Base-by-base conservation (phyloP, 2,888 invertebrate species). In the Dromius quadrimaculatus region DNA sequence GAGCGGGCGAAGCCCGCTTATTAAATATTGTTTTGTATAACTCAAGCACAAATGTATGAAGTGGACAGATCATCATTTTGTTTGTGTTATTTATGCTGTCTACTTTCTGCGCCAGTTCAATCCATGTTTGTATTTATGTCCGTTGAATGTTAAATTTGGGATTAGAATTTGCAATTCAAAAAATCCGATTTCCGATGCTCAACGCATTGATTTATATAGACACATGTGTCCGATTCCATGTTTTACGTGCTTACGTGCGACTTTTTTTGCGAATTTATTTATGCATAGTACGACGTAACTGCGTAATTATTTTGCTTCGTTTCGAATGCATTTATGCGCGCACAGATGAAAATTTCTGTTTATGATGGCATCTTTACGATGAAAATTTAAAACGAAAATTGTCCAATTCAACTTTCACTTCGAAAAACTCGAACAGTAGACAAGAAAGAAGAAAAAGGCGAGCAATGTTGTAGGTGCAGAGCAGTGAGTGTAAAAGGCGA, bases 131-230 rank as follows among this genome's bases (percentile, higher is more conserved):
- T 64, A 64, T 64, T 64, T 64, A 64, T 64, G 64, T 50, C 41
- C 50, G 64, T n/a, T 47, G 64, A 64, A 62, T 62, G 62, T 62
- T 62, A 62, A 62, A 64, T 64, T 64, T 64, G 47, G 50, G 64
- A 64, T 64, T 64, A 64, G 50, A 64, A 64, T 64, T 64, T 64
- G 64, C 64, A 64, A 64, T 64, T 64, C 64, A 64, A 64, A 64
- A 63, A 64, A 64, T 64, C 64, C 64, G 47, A 50, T 64, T 64
- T 64, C 64, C 64, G 64, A 64, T 47, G 64, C 32, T 36, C 64
- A 36, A 11, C 28, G 45, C 64, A 50, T 47, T 64, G 64, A 64
- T 64, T 64, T 64, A 64, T 64, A 47, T 36, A 22, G 63, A 17
- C 63, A 63, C 63, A 63, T 63, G 63, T 63, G 63, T 63, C 23